A percentile compares a stretch with the other conserved stretches of the same genome.
Conservation (phyloP, 2,797 vertebrate genomes). For the Lepilemur ruficaudatus region DNA sequence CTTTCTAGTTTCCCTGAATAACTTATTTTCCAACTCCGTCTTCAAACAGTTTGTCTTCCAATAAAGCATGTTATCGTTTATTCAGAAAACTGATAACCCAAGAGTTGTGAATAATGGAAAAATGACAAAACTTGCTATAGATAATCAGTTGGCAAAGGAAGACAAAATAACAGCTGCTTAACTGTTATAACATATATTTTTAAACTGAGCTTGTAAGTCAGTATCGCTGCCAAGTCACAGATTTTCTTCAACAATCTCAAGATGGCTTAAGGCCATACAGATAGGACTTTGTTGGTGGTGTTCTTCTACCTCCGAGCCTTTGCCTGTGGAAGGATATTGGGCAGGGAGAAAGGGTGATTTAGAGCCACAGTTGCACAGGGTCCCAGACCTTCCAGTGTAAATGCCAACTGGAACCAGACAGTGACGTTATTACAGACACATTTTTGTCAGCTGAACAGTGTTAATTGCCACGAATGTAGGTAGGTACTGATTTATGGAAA, state of each 20-base stretch:
- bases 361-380: background rate
- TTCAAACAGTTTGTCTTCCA: slow-evolving; percentile 64
- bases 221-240: slow-evolving; percentile 54
- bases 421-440: background rate
- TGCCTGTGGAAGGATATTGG: background rate
- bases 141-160: slow-evolving; percentile 68
- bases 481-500: background rate
- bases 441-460: background rate
- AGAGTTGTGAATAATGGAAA: slow-evolving; percentile 42
- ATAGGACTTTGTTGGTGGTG: slow-evolving; percentile 31
- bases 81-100: slow-evolving; percentile 65
- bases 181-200: slow-evolving; percentile 65
- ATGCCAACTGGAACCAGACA: slow-evolving; percentile 1
- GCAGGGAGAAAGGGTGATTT: background rate
- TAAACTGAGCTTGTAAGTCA: slow-evolving; percentile 44
- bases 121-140: slow-evolving; percentile 57
- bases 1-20: slow-evolving; percentile 38
- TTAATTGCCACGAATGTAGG: background rate
- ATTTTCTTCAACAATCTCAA: slow-evolving; percentile 53
- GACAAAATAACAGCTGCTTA: slow-evolving; percentile 66
- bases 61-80: slow-evolving; percentile 63
- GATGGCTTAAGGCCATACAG: slow-evolving; percentile 52
- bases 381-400: background rate
- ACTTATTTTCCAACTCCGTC: slow-evolving; percentile 60
- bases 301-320: background rate